phyloP scores from a whole-genome alignment of 2,888 invertebrate genomes.

The Vesta saturnalis region DNA sequence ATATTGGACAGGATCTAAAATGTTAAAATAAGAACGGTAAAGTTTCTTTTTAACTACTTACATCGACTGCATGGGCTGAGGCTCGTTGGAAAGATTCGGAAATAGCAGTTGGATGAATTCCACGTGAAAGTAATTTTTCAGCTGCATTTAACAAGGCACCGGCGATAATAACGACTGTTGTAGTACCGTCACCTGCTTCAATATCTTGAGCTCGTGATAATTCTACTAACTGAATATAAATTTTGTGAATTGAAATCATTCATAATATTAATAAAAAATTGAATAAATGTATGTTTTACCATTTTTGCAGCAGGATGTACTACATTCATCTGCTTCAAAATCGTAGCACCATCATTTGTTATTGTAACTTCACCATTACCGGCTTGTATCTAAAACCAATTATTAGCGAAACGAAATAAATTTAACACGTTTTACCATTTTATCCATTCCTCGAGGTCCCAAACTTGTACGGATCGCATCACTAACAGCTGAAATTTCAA shows the following conservation, averaged over 20 bases:
- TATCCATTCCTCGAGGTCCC: conserved; percentile 99
- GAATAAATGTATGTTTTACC: conserved; percentile 65
- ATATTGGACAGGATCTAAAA: conserved; percentile 78
- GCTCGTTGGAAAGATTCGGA: conserved; percentile 97
- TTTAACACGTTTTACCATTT: conserved; percentile 79
- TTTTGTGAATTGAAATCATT: neutral
- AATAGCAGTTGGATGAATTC: conserved; percentile 97
- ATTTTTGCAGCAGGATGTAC: conserved; percentile 99
- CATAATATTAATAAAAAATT: neutral
- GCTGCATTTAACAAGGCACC: conserved; percentile 96
- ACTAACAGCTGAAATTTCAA: conserved; percentile 84
- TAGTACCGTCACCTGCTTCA: conserved; percentile 99
- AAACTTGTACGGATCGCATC: conserved; percentile 99
- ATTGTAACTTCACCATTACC: conserved; percentile 98
- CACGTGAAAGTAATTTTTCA: conserved; percentile 89
- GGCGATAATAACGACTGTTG: conserved; percentile 97
- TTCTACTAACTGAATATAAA: conserved; percentile 84
- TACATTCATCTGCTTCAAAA: conserved; percentile 98
- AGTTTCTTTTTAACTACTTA: conserved; percentile 38
- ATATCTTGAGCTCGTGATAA: conserved; percentile 98
- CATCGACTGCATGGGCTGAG: conserved; percentile 75
- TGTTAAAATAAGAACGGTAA: neutral
- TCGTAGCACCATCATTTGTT: conserved; percentile 99
- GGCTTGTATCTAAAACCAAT: conserved; percentile 82
- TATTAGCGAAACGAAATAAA: neutral